Conservation (phyloP, 2,888 invertebrate species). For the Calameuta filiformis region DNA sequence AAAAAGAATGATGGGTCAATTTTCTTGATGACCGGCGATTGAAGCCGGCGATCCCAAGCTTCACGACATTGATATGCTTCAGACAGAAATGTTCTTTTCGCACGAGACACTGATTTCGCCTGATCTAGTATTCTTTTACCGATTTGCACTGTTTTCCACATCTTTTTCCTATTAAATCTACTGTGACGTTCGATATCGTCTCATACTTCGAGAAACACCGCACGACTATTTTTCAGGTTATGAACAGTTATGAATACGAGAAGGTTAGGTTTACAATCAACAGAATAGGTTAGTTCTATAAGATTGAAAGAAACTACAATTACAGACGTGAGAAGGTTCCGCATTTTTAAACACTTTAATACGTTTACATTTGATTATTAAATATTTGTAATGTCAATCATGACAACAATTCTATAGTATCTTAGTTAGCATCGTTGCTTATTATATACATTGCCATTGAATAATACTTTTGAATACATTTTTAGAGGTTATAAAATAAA, state of each 20-base stretch:
- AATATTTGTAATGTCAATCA: neutral
- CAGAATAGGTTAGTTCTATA: neutral
- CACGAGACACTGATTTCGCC: constrained; percentile 26
- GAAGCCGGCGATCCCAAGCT: constrained; percentile 76
- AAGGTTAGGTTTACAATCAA: neutral
- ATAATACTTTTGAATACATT: neutral
- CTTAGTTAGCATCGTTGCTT: neutral
- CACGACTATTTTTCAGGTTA: neutral
- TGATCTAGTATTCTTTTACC: constrained; percentile 27
- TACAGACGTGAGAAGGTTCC: neutral
- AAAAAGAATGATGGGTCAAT: constrained; percentile 78
- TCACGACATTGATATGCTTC: constrained; percentile 79
- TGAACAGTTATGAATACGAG: neutral
- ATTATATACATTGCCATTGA: neutral
- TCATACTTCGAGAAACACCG: neutral
- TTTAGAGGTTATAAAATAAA: neutral
- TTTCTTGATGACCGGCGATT: constrained; percentile 71
- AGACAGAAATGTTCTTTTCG: constrained; percentile 72
- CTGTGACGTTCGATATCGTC: neutral
- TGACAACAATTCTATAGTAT: neutral
- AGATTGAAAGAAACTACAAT: neutral
- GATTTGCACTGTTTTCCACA: constrained; percentile 34
- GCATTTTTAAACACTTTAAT: neutral
- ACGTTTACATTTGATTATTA: neutral
- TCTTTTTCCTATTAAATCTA: constrained; percentile 6